These are phyloP conservation scores for Selene dorsalis DNA, from an alignment of 2,797 vertebrate species.

Conservation along the genomic window DNA sequence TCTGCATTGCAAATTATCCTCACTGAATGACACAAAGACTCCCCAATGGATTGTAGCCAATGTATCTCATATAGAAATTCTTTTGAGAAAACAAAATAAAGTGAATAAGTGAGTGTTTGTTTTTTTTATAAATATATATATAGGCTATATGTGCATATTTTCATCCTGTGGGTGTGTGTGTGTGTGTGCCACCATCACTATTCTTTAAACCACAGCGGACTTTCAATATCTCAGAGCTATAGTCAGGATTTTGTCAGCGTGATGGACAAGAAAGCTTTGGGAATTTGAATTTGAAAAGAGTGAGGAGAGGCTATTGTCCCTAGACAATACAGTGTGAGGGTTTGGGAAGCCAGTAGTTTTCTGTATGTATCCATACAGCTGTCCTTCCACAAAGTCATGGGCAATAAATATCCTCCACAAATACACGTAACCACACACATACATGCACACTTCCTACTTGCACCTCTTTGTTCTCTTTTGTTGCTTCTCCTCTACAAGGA, in stretches of 20 bases:
- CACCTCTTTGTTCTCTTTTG: slow-evolving; percentile 34
- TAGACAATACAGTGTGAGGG: slow-evolving; percentile 56
- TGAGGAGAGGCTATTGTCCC: slow-evolving; percentile 59
- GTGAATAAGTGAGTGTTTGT: background rate
- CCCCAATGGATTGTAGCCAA: slow-evolving; percentile 4
- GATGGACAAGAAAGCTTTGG: slow-evolving; percentile 60
- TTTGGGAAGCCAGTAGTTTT: slow-evolving; percentile 49
- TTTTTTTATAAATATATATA: no score
- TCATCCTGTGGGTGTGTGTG: slow-evolving; percentile 17
- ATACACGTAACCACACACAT: slow-evolving; percentile 34
- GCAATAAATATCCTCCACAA: slow-evolving; percentile 27
- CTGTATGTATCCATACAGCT: slow-evolving; percentile 41
- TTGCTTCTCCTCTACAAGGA: slow-evolving; percentile 56
- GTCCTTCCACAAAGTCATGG: slow-evolving; percentile 71
- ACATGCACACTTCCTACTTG: slow-evolving; percentile 3
- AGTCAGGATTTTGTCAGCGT: slow-evolving; percentile 45
- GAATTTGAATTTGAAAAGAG: slow-evolving; percentile 70
- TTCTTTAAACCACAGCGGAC: slow-evolving; percentile 35
- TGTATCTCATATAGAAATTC: slow-evolving; percentile 27
- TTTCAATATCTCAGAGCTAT: slow-evolving; percentile 39
- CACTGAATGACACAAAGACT: slow-evolving; percentile 11
- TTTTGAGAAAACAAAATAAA: slow-evolving; percentile 25
- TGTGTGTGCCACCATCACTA: background rate
- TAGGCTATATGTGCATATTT: background rate
- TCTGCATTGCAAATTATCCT: slow-evolving; percentile 21